These are phyloP conservation scores for Rhimphoctona megacephalus DNA, from an alignment of 2,888 invertebrate genomes.

Conservation along the genomic window DNA sequence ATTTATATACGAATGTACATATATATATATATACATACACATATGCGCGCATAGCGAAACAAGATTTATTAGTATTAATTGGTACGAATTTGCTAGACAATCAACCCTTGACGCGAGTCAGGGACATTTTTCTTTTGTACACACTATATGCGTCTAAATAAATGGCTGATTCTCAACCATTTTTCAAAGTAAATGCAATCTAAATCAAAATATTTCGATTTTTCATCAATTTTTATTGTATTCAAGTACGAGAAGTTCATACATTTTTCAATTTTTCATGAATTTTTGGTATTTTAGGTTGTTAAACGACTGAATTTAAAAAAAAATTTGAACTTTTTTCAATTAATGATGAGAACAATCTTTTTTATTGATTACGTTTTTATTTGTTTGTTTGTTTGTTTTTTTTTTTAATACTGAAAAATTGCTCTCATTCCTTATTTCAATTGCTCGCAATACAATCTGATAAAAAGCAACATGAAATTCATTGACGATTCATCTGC, in stretches of 20 bases:
- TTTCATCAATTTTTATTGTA: too few relatives aligned
- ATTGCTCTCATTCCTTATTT: background rate
- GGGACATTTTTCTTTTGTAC: conserved; percentile 45
- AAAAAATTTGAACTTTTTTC: background rate
- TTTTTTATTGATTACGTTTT: too few relatives aligned
- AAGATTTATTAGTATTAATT: conserved; percentile 71
- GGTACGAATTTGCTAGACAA: conserved; percentile 69
- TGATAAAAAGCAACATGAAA: background rate
- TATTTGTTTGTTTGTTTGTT: background rate
- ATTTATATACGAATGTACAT: conserved; percentile 40
- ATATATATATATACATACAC: conserved; percentile 56
- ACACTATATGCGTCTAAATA: background rate
- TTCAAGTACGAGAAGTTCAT: too few relatives aligned
- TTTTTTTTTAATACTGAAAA: background rate
- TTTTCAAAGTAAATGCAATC: background rate
- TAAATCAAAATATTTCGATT: background rate
- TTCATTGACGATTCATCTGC: background rate
- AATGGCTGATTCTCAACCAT: background rate
- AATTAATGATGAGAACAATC: too few relatives aligned
- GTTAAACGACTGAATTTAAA: background rate
- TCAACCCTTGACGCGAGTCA: conserved; percentile 60
- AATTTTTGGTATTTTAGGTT: background rate
- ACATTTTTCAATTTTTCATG: background rate
- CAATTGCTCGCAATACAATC: background rate
- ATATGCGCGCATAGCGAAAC: background rate